A percentile compares a stretch with the other conserved stretches of the same genome.
Conservation (phyloP, 2,113 vertebrate species). For the Heterocephalus glaber region DNA sequence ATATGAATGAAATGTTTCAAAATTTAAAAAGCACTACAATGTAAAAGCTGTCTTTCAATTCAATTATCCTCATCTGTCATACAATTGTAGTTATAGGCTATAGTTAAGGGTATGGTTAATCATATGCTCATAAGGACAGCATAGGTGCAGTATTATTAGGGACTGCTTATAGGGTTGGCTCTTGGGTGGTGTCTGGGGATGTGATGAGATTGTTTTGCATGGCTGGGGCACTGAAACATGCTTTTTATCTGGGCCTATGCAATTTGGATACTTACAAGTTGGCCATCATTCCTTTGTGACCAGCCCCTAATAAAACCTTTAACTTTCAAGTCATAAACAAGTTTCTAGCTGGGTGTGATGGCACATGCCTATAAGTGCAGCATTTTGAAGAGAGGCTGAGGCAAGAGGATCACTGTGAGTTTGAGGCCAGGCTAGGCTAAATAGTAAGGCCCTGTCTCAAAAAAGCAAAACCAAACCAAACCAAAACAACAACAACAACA, state of each 20-base stretch:
- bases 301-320: not conserved
- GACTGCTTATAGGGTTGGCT: not conserved
- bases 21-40: conserved; percentile 19
- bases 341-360: not conserved
- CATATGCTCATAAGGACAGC: not conserved
- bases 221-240: not conserved
- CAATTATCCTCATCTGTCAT: not conserved
- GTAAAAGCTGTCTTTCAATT: conserved; percentile 6
- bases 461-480: not conserved
- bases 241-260: not conserved
- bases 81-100: not conserved
- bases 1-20: conserved; percentile 50
- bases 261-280: conserved; percentile 37
- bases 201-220: conserved; percentile 9
- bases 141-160: not conserved
- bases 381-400: not conserved
- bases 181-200: not conserved
- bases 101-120: not conserved
- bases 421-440: not conserved
- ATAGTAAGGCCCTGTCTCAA: not conserved
- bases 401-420: not conserved
- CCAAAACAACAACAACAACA: not conserved
- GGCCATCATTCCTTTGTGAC: not conserved
- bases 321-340: not conserved
- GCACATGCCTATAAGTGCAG: not conserved